Percentiles rank a stretch among this genome's conserved stretches.
Evolutionary conservation across 1,140 invertebrate species (phyloP).

Genomic region (Drosophila lini): DNA sequence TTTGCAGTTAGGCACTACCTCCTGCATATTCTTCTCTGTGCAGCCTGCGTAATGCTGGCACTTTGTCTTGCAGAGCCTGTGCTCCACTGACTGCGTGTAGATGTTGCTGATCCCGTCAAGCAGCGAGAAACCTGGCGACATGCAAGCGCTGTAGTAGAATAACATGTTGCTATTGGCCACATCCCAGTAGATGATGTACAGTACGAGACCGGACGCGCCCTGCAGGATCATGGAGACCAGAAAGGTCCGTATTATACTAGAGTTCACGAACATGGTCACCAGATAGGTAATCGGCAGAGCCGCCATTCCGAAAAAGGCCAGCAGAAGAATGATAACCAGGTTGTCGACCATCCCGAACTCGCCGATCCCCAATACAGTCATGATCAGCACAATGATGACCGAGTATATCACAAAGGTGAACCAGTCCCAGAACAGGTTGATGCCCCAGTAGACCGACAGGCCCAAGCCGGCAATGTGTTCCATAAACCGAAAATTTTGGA

Average conservation of each 20-base stretch:
- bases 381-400: slow-evolving; percentile 63
- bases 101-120: slow-evolving; percentile 75
- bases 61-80: slow-evolving; percentile 42
- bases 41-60: slow-evolving; percentile 41
- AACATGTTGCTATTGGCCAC: slow-evolving; percentile 66
- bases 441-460: slow-evolving; percentile 58
- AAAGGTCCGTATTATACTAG: slow-evolving; percentile 50
- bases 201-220: slow-evolving; percentile 55
- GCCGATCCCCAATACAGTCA: slow-evolving; percentile 50
- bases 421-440: slow-evolving; percentile 69
- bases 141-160: slow-evolving; percentile 60
- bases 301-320: slow-evolving; percentile 58
- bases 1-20: slow-evolving; percentile 58
- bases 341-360: slow-evolving; percentile 59
- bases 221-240: slow-evolving; percentile 66
- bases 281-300: slow-evolving; percentile 67
- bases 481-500: slow-evolving; percentile 47
- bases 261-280: slow-evolving; percentile 61
- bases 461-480: slow-evolving; percentile 65
- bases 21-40: slow-evolving; percentile 52
- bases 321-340: slow-evolving; percentile 45
- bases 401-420: slow-evolving; percentile 61
- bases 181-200: slow-evolving; percentile 73
- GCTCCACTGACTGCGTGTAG: slow-evolving; percentile 56
- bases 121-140: slow-evolving; percentile 71